phyloP scores from a whole-genome alignment of 2,113 vertebrate genomes.

The Clupea harengus region DNA sequence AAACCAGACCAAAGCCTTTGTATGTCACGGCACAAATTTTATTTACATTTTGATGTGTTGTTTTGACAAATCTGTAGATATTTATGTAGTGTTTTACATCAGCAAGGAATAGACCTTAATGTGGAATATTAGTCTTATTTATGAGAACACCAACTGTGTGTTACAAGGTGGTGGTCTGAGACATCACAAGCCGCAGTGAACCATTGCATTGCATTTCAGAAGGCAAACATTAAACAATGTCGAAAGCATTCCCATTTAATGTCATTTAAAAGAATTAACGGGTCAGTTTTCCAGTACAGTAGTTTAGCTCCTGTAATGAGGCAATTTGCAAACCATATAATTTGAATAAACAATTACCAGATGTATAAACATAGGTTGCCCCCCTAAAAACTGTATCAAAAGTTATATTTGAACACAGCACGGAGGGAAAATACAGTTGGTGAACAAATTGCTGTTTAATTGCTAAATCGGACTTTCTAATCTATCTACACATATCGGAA shows the following conservation, averaged over 20 bases:
- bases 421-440: background rate
- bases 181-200: background rate
- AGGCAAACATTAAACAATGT: slow-evolving; percentile 14
- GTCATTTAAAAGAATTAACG: background rate
- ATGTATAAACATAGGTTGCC: background rate
- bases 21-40: slow-evolving; percentile 80
- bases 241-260: background rate
- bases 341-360: background rate
- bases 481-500: background rate
- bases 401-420: background rate
- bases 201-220: slow-evolving; percentile 14
- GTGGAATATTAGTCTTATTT: background rate
- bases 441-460: background rate
- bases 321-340: background rate
- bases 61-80: slow-evolving; percentile 11
- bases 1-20: slow-evolving; percentile 85
- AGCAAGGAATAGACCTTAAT: slow-evolving; percentile 2
- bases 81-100: slow-evolving; percentile 6
- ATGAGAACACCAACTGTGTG: too few species aligned
- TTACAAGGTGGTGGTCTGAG: background rate
- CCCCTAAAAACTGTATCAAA: background rate
- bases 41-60: slow-evolving; percentile 54
- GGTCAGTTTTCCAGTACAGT: background rate
- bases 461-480: background rate
- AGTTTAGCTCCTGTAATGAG: background rate